Evolutionary conservation across 2,888 invertebrate genomes (phyloP).

Genomic region (Cheilosia pagana): DNA sequence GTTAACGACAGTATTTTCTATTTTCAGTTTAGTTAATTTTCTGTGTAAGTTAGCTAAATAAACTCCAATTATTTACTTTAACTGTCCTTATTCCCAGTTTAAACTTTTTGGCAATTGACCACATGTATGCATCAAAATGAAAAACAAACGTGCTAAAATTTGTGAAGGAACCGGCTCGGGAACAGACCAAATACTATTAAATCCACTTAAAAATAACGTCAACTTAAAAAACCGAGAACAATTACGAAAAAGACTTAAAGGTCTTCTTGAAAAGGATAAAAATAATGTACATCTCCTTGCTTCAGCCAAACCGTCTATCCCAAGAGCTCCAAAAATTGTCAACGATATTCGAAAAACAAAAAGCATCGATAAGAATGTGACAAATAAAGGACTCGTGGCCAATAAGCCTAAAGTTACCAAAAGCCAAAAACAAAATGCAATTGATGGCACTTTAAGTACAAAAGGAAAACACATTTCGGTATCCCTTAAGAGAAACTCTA

Average conservation of each 20-base stretch:
- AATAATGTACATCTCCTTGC: background rate
- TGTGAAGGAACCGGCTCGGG: background rate
- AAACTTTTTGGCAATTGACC: no score
- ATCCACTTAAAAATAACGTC: background rate
- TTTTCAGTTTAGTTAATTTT: background rate
- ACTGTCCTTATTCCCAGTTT: background rate
- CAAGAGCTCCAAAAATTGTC: background rate
- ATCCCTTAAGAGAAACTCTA: background rate
- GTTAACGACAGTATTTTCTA: no score
- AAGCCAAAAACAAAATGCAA: background rate
- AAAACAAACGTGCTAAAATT: constrained; percentile 12
- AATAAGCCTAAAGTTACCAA: background rate
- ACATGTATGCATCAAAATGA: constrained; percentile 28
- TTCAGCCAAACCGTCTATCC: background rate
- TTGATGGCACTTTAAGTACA: background rate
- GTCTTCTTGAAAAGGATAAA: constrained; percentile 45
- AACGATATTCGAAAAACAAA: background rate
- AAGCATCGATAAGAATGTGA: background rate
- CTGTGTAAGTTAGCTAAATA: background rate
- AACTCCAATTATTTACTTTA: background rate
- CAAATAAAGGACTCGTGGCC: background rate
- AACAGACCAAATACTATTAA: background rate
- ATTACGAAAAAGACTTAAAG: constrained; percentile 40
- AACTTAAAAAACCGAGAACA: constrained; percentile 39
- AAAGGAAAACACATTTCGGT: background rate